Base-by-base conservation (phyloP, 2,797 vertebrate genomes). In the Gymnothorax reevesii region DNA sequence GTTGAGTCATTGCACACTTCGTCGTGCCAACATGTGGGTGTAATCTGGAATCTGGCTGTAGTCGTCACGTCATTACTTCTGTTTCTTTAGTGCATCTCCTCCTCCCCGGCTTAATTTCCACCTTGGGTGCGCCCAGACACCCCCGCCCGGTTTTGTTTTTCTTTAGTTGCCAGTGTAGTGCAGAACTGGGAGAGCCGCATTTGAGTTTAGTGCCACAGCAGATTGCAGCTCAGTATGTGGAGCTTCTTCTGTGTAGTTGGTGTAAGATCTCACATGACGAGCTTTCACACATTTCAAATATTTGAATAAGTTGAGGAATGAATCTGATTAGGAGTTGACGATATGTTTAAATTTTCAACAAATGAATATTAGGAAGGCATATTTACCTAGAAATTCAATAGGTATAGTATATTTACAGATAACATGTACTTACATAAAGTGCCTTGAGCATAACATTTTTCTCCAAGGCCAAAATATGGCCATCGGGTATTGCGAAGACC, bases 201-300 rank as follows among this genome's bases (percentile, higher is more conserved):
- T 87, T 33, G n/a, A 25, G 75, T 25, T 25, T 54, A 82, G 73
- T 42, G 59, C 13, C 5, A 49, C 33, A 25, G 64, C n/a, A 25
- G 64, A 25, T 27, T 54, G 60, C 52, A 86, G 55, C 49, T 27
- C 22, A 86, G 62, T 52, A 52, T 88, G 86, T 86, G 88, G 86
- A 88, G 88, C 73, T 85, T 85, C 90, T 86, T 83, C 71, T 88
- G 79, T 86, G 84, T 82, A 84, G 66, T 83, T 42, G 77, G 88
- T 87, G 85, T 90, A 88, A 88, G 89, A 88, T 91, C 87, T 92
- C 92, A 94, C 64, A 69, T n/a, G 92, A 88, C 92, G 90, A 91
- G 91, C 66, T 71, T 88, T 84, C 88, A 86, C 69, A 25, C 62
- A 91, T 91, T 60, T 86, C 90, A 92, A 93, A 92, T 82, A 85